Evolutionary conservation across 2,888 invertebrate species (phyloP), one percentile per base, ranked within the genome.

Genomic region (Schrankia costaestrigalis): DNA sequence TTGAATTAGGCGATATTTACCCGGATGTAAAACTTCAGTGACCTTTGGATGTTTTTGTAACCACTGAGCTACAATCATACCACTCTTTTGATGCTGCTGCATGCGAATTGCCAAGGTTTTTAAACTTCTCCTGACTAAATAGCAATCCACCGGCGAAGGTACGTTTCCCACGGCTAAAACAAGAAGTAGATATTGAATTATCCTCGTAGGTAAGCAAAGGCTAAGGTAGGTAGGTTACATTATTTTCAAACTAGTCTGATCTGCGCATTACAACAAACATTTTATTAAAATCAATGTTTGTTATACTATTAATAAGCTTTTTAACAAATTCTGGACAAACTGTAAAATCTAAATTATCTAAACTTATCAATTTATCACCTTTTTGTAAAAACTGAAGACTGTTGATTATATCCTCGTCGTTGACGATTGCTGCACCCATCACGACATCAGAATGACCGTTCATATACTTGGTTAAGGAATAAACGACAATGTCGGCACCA

Each of bases 131-230:
- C 95, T 96, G 0, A 98, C 97, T 69, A 97, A 90, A 71, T 93
- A 96, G 75, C 99, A 98, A 76, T 99, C 99, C 71, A 98, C 97
- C 0, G 99, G 97, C 0, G 98, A 96, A 1, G 99, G 98, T n/a
- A 99, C 93, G 26, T 95, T 92, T 30, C 99, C 99, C 89, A 95
- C 91, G 3, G 97, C 96, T 94, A n/a, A n/a, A n/a, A n/a, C n/a
- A n/a, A n/a, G n/a, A n/a, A n/a, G n/a, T n/a, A n/a, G n/a, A n/a
- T n/a, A n/a, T n/a, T n/a, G n/a, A n/a, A n/a, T n/a, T n/a, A n/a
- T n/a, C n/a, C n/a, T n/a, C n/a, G n/a, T n/a, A n/a, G n/a, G n/a
- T n/a, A n/a, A n/a, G n/a, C n/a, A n/a, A n/a, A n/a, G n/a, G n/a
- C n/a, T n/a, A n/a, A n/a, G n/a, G n/a, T n/a, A n/a, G n/a, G n/a